Evolutionary conservation across 2,113 vertebrate genomes (phyloP), one percentile per base, ranked within the genome.

Genomic region (Athene noctua): DNA sequence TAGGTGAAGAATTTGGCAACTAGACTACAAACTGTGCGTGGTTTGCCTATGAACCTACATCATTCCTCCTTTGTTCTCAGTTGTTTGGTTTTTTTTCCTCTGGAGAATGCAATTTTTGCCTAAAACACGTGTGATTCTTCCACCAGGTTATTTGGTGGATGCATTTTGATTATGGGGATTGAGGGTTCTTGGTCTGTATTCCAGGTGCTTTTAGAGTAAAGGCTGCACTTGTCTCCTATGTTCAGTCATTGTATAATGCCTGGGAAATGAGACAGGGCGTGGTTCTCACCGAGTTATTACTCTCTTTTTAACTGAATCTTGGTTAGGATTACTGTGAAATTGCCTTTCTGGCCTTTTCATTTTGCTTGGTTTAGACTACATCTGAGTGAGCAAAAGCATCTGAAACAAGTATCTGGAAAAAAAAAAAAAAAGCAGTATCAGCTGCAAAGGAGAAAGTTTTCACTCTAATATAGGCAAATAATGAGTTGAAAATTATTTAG

Each of bases 51-150:
- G 42, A 92, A 72, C 4, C 4, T 19, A 81, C 77, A 34, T 91
- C 9, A 70, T 92, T 96, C 38, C 26, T 86, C 55, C 72, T 94
- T 96, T 95, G 84, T 85, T 95, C 93, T 95, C 62, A 13, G 61
- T 8, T 71, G 83, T 8, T 71, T 80, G 36, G 13, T 84, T 92
- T 92, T 95, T 61, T 40, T 46, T 46, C 85, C 49, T 90, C 44
- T 65, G 57, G 46, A 72, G 67, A 44, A 61, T 40, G 71, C 30
- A 75, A 47, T 20, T 79, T 87, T 72, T 81, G 65, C 34, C 38
- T 54, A 52, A 85, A 86, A 59, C 47, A 49, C 18, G 15, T 13
- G 22, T 78, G 23, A 6, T 30, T 85, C 57, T 89, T 78, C 68
- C 15, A 52, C 34, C 0, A 4, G 18, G 11, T 75, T 87, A 68